A percentile compares a stretch with the other conserved stretches of the same genome.
Evolutionary conservation across 2,797 vertebrate genomes (phyloP).

Genomic region (Ispidina picta): DNA sequence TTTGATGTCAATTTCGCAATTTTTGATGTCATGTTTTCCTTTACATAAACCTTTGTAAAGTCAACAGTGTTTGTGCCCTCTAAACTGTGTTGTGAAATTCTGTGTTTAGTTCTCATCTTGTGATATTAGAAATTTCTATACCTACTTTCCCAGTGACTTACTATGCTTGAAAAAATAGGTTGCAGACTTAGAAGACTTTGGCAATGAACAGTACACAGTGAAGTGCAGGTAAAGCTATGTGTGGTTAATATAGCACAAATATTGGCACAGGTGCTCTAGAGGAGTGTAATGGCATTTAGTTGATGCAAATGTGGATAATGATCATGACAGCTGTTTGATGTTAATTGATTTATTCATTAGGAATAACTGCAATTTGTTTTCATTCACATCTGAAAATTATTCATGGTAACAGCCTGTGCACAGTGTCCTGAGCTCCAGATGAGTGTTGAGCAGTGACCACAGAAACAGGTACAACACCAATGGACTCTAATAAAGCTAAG

Average conservation of each 20-base stretch:
- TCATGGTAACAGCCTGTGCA: neutral
- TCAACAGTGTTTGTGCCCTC: neutral
- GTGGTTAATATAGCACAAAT: neutral
- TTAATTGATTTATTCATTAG: neutral
- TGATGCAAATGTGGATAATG: neutral
- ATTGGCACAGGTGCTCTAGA: neutral
- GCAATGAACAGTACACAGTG: neutral
- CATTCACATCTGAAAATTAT: neutral
- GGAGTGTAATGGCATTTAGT: neutral
- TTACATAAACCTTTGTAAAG: neutral
- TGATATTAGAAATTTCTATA: neutral
- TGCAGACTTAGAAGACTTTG: neutral
- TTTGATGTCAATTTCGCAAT: neutral
- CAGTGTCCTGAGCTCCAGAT: neutral
- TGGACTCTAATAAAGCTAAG: neutral
- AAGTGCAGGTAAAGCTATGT: neutral
- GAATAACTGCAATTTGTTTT: neutral
- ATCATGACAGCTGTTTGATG: neutral
- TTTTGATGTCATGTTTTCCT: neutral
- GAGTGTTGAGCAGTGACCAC: fast-evolving
- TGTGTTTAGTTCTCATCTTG: neutral
- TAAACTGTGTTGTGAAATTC: neutral
- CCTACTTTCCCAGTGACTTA: neutral
- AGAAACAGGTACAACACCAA: neutral
- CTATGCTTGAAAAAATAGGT: neutral